phyloP scores from a whole-genome alignment of 2,797 vertebrate genomes.

The Chloroceryle inda region DNA sequence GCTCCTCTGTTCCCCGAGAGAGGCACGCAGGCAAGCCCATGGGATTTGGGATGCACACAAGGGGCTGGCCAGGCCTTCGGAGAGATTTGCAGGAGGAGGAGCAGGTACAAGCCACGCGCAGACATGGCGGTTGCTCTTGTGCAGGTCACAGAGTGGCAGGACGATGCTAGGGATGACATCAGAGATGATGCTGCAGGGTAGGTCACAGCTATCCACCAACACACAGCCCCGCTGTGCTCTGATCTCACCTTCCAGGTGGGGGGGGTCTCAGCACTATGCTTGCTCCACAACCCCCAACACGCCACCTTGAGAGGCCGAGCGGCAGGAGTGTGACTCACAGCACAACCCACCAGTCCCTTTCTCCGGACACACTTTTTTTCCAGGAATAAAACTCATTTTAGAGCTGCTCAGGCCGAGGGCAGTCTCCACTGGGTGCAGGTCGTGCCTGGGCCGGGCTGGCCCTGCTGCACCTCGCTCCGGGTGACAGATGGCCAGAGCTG shows the following conservation, averaged over 20 bases:
- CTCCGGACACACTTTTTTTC: neutral
- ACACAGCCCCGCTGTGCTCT: rapidly evolving
- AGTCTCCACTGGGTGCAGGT: neutral
- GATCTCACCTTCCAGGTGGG: neutral
- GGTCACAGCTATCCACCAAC: neutral
- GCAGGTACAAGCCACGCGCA: neutral
- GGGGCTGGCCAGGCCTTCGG: neutral
- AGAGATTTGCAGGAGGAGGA: neutral
- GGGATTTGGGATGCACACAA: neutral
- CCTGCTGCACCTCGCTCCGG: neutral
- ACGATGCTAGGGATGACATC: neutral
- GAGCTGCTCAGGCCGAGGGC: neutral
- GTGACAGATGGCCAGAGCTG: neutral
- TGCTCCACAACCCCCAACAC: neutral
- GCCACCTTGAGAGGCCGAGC: neutral
- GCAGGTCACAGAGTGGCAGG: neutral
- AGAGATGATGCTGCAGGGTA: neutral
- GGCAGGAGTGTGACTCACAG: neutral
- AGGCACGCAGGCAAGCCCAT: rapidly evolving
- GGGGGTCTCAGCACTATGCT: neutral
- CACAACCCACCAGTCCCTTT: neutral
- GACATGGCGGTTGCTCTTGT: neutral
- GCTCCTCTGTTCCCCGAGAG: neutral
- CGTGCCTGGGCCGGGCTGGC: rapidly evolving
- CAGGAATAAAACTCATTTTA: neutral